Base-by-base conservation (phyloP, 2,888 invertebrate species). In the Oscheius sp. region DNA sequence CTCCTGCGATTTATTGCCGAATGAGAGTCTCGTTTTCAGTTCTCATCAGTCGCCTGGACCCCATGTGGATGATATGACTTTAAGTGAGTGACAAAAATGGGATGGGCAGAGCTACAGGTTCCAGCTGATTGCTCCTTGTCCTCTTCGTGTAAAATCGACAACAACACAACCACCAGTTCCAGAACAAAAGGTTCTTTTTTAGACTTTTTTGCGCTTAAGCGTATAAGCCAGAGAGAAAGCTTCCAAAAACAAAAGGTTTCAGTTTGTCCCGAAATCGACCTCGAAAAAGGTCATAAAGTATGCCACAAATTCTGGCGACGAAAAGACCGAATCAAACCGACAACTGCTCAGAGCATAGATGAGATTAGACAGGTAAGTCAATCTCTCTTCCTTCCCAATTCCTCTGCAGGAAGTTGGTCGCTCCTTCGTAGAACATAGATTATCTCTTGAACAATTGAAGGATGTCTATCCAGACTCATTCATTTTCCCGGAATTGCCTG, bases 401-500 rank as follows among this genome's bases (percentile, higher is more conserved):
- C 6, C 27, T n/a, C 52, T 64, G 57, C 53, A 72, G 45, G 74
- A 69, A 3, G 69, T 81, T 25, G 72, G 70, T 39, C 74, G 71
- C 48, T 75, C 79, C 20, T 85, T 80, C 67, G 85, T 85, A 0
- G 85, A 85, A 61, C 85, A 85, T 66, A 80, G 80, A 29, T 55
- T 85, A 34, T 74, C 79, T 5, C 66, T 85, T 6, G 78, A 81
- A 15, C 72, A 77, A 65, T 57, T 79, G 17, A 69, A 76, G 45
- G 83, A 85, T 31, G 78, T 85, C 50, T 84, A 84, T 66, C 76
- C 80, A 8, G 84, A 85, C 65, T 81, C 83, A 10, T 85, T 72
- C 65, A 84, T 85, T 39, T 76, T 82, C 68, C 71, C 77, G 17
- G 72, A 75, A 65, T 61, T 64, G 17, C 81, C 84, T 0, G 82